Evolutionary conservation across 2,113 vertebrate genomes (phyloP).

Genomic region (Azemiops feae): DNA sequence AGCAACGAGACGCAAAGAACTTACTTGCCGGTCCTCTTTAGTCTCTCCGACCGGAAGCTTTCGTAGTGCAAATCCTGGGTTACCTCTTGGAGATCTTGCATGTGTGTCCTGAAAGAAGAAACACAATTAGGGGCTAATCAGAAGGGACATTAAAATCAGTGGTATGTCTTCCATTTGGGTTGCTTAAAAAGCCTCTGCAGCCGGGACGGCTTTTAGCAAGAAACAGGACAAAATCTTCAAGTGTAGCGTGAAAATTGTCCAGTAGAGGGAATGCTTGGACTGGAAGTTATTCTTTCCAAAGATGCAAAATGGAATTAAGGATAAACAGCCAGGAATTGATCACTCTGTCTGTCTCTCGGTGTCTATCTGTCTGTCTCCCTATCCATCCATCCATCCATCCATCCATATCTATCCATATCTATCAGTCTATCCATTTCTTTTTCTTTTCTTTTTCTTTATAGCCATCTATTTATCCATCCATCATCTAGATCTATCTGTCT

Average conservation of each 20-base stretch:
- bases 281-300: neutral
- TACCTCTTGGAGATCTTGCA: constrained; percentile 89
- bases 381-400: too few species aligned
- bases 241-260: neutral
- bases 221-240: neutral
- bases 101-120: constrained; percentile 75
- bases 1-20: constrained; percentile 1
- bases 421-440: too few species aligned
- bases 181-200: neutral
- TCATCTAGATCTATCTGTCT: too few species aligned
- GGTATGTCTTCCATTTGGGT: neutral
- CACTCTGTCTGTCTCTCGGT: neutral
- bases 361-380: too few species aligned
- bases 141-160: neutral
- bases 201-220: neutral
- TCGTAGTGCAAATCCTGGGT: constrained; percentile 89
- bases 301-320: rapidly evolving
- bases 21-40: constrained; percentile 85
- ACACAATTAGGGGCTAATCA: neutral
- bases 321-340: neutral
- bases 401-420: too few species aligned
- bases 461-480: too few species aligned
- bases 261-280: constrained; percentile 54
- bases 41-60: constrained; percentile 88
- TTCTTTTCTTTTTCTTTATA: too few species aligned